Base-by-base conservation (phyloP, 2,888 invertebrate genomes). In the Pilophorus perplexus region DNA sequence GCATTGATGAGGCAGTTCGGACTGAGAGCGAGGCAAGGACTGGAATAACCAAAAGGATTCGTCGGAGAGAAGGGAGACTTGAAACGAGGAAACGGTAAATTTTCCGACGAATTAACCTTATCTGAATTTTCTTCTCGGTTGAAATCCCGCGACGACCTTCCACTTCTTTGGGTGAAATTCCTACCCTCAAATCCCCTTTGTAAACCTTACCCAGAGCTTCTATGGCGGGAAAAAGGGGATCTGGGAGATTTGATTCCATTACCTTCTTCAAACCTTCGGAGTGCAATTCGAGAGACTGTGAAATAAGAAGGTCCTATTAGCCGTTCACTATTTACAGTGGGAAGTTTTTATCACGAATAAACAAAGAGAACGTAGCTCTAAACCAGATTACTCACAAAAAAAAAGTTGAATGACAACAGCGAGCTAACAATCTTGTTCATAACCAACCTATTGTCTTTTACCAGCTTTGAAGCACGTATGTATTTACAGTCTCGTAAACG, bases 111-210 rank as follows among this genome's bases (percentile, higher is more conserved):
- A 40, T 59, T 59, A 38, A 14, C 59, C 42, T 59, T 25, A 59
- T 59, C 44, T 59, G 59, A 59, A 59, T 59, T 42, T 40, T 40
- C 59, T 59, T 33, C 42, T 25, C 12, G 27, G 52, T 52, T 52
- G 52, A 16, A 8, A 52, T 25, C 27, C 52, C 28, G 27, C 27
- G 4, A 28, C n/a, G 52, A 52, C 52, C 50, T 22, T n/a, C 14
- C 2, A 22, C n/a, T 22, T 3, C 22, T 23, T 16, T n/a, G 50
- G 18, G 25, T 18, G 48, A 28, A 52, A 28, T 52, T 52, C 28
- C 52, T n/a, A n/a, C n/a, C 2, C 52, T 14, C 16, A 52, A 52
- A 52, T 52, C 33, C 52, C 16, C 16, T 10, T 23, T 14, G 52
- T 52, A 28, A 52, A 28, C 52, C 28, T 14, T 33, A 33, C 52